These are phyloP conservation scores for Archips xylosteana DNA, from an alignment of 2,888 invertebrate genomes.

Conservation along the genomic window DNA sequence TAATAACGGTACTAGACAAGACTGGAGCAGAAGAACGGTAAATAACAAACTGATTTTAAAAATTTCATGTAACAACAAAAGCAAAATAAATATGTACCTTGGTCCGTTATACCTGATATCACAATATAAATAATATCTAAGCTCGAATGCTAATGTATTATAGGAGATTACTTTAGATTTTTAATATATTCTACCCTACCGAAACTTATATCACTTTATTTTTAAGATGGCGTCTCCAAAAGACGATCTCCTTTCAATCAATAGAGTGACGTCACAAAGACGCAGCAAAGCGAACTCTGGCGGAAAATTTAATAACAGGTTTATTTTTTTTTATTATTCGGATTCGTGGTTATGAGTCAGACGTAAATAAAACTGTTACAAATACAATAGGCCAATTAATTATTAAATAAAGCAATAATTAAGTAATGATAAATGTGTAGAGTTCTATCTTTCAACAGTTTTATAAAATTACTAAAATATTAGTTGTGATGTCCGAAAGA, in stretches of 20 bases:
- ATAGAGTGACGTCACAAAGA: conserved; percentile 85
- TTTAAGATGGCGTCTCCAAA: conserved; percentile 84
- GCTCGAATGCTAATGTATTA: conserved; percentile 73
- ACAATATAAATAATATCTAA: conserved; percentile 73
- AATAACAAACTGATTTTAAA: conserved; percentile 78
- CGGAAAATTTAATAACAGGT: conserved; percentile 48
- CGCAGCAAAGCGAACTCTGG: conserved; percentile 71
- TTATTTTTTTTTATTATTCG: conserved; percentile 14
- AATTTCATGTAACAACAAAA: conserved; percentile 64
- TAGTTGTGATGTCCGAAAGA: not conserved
- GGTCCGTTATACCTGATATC: conserved; percentile 92
- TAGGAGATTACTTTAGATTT: conserved; percentile 83
- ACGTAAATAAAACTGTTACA: not conserved
- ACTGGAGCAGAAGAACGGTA: conserved; percentile 72
- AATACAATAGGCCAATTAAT: not conserved
- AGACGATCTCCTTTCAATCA: conserved; percentile 83
- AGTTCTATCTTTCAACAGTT: not conserved
- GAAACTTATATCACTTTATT: conserved; percentile 87
- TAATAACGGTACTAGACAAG: conserved; percentile 74
- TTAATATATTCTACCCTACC: conserved; percentile 84
- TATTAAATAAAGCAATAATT: not conserved
- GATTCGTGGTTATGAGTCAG: conserved; percentile 3
- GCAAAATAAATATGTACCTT: conserved; percentile 88
- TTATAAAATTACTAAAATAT: not conserved
- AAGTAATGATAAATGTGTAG: not conserved